Evolutionary conservation across 2,797 vertebrate species (phyloP), one percentile per base, ranked within the genome.

Genomic region (Phoebastria nigripes): DNA sequence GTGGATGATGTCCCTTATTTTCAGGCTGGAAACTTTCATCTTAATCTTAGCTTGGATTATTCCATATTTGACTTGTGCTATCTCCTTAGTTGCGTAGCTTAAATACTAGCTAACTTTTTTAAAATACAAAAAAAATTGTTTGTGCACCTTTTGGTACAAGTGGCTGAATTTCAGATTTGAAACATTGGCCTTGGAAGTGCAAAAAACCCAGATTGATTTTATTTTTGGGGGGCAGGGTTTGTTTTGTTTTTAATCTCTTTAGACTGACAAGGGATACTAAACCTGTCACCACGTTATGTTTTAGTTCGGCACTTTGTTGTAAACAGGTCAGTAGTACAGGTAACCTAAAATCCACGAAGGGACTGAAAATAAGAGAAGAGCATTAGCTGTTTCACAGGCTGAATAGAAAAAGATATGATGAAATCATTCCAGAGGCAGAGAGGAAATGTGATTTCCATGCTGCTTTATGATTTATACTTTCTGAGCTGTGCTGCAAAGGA

Each of bases 381-480:
- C 58, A 39, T 59, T 42, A 58, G 73, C 63, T 78, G 13, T 91
- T 96, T 91, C 85, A 63, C 9, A 37, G 66, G 25, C 77, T 92
- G 92, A 82, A 44, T 51, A 89, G 70, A 35, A 58, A 72, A 58
- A 63, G 70, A 29, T 10, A 39, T 0, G 63, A 90, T 66, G 31
- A 89, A 93, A 93, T 73, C 46, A 49, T 92, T 91, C 77, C 59
- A 65, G 76, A 87, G 78, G 62, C 70, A 92, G 92, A 49, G 62
- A 76, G 72, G 78, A 90, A 95, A 94, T 84, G 66, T 82, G 86
- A 89, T 97, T 97, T 96, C 56, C 63, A 74, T 82, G 67, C 85
- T 85, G 11, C 83, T 94, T 91, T 92, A 37, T 61, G 65, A 82
- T 79, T 92, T 91, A 31, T 55, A 41, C 26, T 83, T 82, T 74